A percentile compares a stretch with the other conserved stretches of the same genome.
Evolutionary conservation across 1,140 invertebrate genomes (phyloP).

Genomic region (Lepidostoma basale): DNA sequence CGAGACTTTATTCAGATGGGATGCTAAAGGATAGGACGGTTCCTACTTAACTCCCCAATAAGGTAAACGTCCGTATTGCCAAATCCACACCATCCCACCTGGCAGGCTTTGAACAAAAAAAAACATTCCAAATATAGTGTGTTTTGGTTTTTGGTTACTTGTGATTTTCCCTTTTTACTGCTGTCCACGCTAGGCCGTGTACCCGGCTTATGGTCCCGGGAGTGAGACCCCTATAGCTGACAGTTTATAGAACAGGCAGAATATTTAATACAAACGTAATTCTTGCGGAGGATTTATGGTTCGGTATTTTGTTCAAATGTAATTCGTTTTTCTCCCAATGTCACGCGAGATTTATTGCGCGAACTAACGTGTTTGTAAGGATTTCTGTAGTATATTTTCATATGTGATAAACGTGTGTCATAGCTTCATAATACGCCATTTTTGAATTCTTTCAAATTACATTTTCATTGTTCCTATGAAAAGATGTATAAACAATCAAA

Average conservation of each 20-base stretch:
- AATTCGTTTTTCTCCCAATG: conserved; percentile 18
- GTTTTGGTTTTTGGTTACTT: neutral
- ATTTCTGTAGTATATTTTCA: conserved; percentile 2
- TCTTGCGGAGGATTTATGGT: conserved; percentile 24
- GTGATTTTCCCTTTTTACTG: neutral
- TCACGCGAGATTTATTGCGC: conserved; percentile 16
- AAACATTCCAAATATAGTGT: neutral
- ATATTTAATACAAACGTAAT: conserved; percentile 33
- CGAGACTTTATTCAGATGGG: conserved; percentile 28
- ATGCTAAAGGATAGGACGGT: conserved; percentile 11
- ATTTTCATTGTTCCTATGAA: too few species aligned
- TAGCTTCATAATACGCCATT: neutral
- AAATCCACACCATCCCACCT: neutral
- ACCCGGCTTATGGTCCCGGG: neutral
- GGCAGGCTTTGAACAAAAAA: neutral
- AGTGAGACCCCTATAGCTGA: conserved; percentile 3
- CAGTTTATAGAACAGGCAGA: conserved; percentile 21
- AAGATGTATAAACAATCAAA: too few species aligned
- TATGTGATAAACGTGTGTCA: conserved; percentile 1
- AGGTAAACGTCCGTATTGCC: conserved; percentile 9
- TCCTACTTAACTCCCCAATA: conserved; percentile 5
- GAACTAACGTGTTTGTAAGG: conserved; percentile 9
- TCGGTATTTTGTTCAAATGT: conserved; percentile 27
- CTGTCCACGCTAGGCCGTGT: neutral
- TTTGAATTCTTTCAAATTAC: too few species aligned